Conservation (phyloP, 2,113 vertebrate species). For the Phrynocephalus versicolor region DNA sequence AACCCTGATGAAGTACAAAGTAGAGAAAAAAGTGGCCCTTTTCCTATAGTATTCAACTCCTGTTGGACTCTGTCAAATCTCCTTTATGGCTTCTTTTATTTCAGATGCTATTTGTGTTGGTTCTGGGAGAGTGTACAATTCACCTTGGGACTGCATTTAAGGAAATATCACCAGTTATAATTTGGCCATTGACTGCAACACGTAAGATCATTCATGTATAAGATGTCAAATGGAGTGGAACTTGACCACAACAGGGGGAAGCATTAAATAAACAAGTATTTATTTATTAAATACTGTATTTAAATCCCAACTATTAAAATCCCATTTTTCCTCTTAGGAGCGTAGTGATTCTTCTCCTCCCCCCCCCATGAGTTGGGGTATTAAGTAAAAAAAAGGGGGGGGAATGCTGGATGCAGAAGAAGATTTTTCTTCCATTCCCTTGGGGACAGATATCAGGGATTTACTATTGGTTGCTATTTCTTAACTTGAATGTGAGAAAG, state of each 20-base stretch:
- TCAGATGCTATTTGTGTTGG: slow-evolving; percentile 40
- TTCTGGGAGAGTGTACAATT: slow-evolving; percentile 37
- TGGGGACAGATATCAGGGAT: slow-evolving; percentile 16
- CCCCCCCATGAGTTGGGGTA: neutral
- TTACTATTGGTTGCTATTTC: slow-evolving; percentile 1
- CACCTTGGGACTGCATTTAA: slow-evolving; percentile 25
- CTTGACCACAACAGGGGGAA: neutral
- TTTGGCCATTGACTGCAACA: slow-evolving; percentile 30
- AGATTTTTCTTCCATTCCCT: slow-evolving; percentile 27
- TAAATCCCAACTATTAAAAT: neutral
- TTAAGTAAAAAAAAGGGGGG: neutral
- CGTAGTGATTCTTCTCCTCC: neutral
- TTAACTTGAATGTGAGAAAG: slow-evolving; percentile 18
- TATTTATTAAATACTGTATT: neutral
- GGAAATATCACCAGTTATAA: slow-evolving; percentile 25
- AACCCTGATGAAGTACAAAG: slow-evolving; percentile 50
- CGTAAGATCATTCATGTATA: neutral
- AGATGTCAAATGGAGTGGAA: slow-evolving; percentile 7
- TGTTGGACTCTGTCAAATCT: slow-evolving; percentile 55
- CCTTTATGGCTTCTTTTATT: slow-evolving; percentile 50
- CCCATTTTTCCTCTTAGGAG: neutral
- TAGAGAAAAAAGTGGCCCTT: slow-evolving; percentile 33
- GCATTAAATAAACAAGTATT: slow-evolving; percentile 16
- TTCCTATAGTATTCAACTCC: slow-evolving; percentile 27
- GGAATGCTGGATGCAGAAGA: neutral